These are phyloP conservation scores for Hypselothyrea guttata DNA, from an alignment of 2,888 invertebrate species.

Conservation along the genomic window DNA sequence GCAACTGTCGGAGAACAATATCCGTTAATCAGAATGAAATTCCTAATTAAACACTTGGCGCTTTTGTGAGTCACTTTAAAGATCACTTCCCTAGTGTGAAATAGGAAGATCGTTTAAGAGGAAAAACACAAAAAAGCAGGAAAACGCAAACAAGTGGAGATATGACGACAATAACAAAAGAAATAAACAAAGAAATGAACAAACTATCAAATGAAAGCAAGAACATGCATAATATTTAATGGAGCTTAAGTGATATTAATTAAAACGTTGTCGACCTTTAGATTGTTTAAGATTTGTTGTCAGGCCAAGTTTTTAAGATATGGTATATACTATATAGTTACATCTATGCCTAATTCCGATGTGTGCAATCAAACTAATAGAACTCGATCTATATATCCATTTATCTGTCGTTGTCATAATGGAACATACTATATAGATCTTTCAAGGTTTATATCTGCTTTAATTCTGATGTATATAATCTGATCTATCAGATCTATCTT, in stretches of 20 bases:
- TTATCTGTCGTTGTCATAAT: too few species aligned
- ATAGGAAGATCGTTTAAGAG: conserved; percentile 16
- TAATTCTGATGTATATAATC: too few species aligned
- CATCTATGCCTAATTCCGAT: not conserved
- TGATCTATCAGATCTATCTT: too few species aligned
- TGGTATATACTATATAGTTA: not conserved
- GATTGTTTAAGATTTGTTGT: conserved; percentile 36
- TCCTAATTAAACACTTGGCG: conserved; percentile 3
- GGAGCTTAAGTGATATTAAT: conserved; percentile 69
- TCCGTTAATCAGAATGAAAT: conserved; percentile 9
- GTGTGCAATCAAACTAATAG: not conserved
- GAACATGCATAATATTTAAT: conserved; percentile 57
- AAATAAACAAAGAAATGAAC: conserved; percentile 16
- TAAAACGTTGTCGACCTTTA: conserved; percentile 64
- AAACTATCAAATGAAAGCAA: conserved; percentile 38
- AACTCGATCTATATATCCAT: too few species aligned
- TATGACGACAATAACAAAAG: conserved; percentile 21
- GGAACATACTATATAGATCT: too few species aligned
- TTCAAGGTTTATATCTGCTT: too few species aligned
- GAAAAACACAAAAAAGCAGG: conserved; percentile 26
- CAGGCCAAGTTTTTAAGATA: conserved; percentile 11
- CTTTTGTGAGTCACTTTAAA: conserved; percentile 23
- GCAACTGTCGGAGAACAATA: conserved; percentile 24
- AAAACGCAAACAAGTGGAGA: conserved; percentile 38
- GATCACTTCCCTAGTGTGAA: conserved; percentile 3